Conservation (phyloP, 2,888 invertebrate genomes). For the Eupelmus urozonus region DNA sequence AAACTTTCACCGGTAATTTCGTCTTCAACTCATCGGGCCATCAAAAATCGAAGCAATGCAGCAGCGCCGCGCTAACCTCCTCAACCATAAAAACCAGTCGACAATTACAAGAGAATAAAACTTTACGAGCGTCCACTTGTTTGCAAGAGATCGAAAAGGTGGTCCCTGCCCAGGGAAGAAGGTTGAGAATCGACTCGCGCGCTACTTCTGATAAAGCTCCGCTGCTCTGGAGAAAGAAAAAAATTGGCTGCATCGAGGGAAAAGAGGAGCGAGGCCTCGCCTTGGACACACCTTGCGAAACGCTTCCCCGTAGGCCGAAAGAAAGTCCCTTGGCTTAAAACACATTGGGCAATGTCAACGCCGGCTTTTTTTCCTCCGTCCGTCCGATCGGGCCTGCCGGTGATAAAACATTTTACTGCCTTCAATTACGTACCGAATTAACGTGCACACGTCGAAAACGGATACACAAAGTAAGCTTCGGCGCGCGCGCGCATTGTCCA, state of each 20-base stretch:
- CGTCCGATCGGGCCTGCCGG: too few relatives aligned
- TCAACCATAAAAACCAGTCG: too few relatives aligned
- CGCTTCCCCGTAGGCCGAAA: not conserved
- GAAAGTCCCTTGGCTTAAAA: not conserved
- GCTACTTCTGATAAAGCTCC: constrained; percentile 42
- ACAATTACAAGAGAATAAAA: constrained; percentile 56
- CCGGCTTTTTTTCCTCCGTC: not conserved
- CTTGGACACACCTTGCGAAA: constrained; percentile 12
- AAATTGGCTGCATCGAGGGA: constrained; percentile 6
- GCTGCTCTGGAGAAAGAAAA: not conserved
- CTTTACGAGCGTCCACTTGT: constrained; percentile 35
- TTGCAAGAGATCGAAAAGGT: not conserved
- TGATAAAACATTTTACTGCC: too few relatives aligned
- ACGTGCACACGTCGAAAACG: too few relatives aligned
- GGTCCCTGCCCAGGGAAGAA: not conserved
- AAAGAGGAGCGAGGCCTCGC: constrained; percentile 8
- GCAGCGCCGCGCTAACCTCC: too few relatives aligned
- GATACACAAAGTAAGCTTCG: too few relatives aligned
- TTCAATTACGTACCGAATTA: too few relatives aligned
- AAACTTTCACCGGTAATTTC: too few relatives aligned
- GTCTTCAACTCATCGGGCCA: too few relatives aligned
- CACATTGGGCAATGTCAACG: not conserved
- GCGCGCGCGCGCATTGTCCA: too few relatives aligned
- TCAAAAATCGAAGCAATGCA: too few relatives aligned
- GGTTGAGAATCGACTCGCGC: not conserved